phyloP scores from a whole-genome alignment of 2,888 invertebrate genomes.

The Aphidius colemani region DNA sequence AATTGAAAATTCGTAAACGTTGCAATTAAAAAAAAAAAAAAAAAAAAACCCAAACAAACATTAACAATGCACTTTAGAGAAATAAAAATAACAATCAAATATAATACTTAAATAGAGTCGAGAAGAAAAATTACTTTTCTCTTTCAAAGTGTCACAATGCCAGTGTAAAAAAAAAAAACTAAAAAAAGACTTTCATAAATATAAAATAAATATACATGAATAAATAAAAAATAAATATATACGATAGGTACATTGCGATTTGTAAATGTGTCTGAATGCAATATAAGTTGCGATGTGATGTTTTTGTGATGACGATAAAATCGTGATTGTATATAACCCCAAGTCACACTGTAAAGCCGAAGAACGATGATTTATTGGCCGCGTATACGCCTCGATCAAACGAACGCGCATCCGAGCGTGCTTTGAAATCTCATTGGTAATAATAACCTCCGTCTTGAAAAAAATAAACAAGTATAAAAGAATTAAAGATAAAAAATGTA shows the following conservation, averaged over 20 bases:
- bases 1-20: constrained; percentile 40
- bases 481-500: not conserved
- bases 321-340: constrained; percentile 26
- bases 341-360: not conserved
- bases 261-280: constrained; percentile 3
- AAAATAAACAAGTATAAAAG: not conserved
- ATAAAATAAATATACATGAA: not conserved
- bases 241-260: not conserved
- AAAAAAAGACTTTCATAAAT: constrained; percentile 4
- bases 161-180: constrained; percentile 9
- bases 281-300: constrained; percentile 24
- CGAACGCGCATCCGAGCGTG: constrained; percentile 9
- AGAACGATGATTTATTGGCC: constrained; percentile 30
- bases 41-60: not conserved
- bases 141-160: constrained; percentile 1
- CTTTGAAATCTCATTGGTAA: constrained; percentile 27
- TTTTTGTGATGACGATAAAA: constrained; percentile 26
- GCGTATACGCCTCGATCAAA: constrained; percentile 25
- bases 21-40: not conserved
- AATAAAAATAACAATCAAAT: no score
- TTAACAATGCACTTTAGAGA: no score
- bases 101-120: not conserved
- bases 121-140: constrained; percentile 15
- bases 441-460: constrained; percentile 12
- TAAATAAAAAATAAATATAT: not conserved